Evolutionary conservation across 2,797 vertebrate genomes (phyloP), one percentile per base, ranked within the genome.

Genomic region (Premnoplex brunnescens): DNA sequence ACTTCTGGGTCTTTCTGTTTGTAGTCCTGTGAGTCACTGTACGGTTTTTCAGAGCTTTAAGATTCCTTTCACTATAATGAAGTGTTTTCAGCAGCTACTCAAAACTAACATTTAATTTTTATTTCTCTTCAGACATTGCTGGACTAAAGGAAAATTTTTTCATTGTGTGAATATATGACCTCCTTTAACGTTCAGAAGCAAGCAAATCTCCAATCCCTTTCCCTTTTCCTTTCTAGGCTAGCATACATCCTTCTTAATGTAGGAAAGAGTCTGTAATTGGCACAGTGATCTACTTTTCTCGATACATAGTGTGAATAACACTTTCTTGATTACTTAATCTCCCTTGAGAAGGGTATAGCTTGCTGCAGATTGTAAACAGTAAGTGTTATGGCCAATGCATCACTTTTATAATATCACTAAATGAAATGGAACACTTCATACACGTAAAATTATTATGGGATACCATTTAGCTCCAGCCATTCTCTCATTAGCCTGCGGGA

Each of bases 321-420:
- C 85, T 80, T 88, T 83, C 89, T 89, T 94, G 80, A 63, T 95
- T 95, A 85, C 89, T 95, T 94, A 80, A 56, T 88, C 76, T 97
- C 95, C 95, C 89, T 89, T 63, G 93, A 92, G 95, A 78, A 93
- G 46, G 79, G 54, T 93, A 91, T 91, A 91, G 89, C 89, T 92
- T 92, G 71, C 82, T 96, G 75, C 89, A 92, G 79, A 89, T 96
- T 94, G 86, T 95, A 95, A 96, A 94, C 91, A 92, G 81, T 96
- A 96, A 96, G 91, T 0, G 21, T 96, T 94, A 96, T 49, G 37
- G 92, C 81, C 81, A 96, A 87, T 92, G 72, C 72, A 96, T 96
- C 91, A 96, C 66, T 96, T 96, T 94, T 97, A 96, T 83, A 96
- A 85, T 94, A 91, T 77, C 72, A 55, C 60, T 94, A 78, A 95